Percentiles rank a stretch among this genome's conserved stretches.
These are phyloP conservation scores for Conus ventricosus DNA, from an alignment of 1,140 invertebrate genomes.

Conservation along the genomic window DNA sequence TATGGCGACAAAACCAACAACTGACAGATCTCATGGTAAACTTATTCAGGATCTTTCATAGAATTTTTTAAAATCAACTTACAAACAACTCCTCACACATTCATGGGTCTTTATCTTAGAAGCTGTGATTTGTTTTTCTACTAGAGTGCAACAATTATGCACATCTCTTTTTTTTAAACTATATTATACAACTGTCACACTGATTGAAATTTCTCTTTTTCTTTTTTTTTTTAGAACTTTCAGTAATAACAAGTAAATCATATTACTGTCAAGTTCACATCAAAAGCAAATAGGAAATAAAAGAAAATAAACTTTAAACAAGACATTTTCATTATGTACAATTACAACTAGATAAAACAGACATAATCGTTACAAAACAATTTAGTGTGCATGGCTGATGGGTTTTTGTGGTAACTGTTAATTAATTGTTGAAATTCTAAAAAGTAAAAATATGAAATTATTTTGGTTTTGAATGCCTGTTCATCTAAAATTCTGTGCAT, in stretches of 20 bases:
- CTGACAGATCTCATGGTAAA: no score
- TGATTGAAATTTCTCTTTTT: no score
- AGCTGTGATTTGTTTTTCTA: no score
- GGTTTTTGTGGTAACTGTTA: not conserved
- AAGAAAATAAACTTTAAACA: slow-evolving; percentile 1
- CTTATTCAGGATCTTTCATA: no score
- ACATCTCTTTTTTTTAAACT: no score
- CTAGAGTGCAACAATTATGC: no score
- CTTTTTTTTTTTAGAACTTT: no score
- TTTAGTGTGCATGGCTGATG: slow-evolving; percentile 19
- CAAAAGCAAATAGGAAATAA: not conserved
- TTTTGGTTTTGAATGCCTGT: not conserved
- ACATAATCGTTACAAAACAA: slow-evolving; percentile 3
- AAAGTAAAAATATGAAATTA: not conserved
- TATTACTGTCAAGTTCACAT: not conserved
- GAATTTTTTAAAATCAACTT: no score
- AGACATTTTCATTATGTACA: slow-evolving; percentile 42
- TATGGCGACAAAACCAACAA: no score
- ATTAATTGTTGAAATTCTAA: not conserved
- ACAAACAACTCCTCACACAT: no score
- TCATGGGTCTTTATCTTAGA: no score
- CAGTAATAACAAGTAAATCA: not conserved
- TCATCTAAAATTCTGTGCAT: not conserved
- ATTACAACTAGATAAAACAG: slow-evolving; percentile 1
- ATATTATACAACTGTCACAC: no score